These are phyloP conservation scores for Papilio xuthus DNA, from an alignment of 1,140 invertebrate genomes.

Conservation along the genomic window DNA sequence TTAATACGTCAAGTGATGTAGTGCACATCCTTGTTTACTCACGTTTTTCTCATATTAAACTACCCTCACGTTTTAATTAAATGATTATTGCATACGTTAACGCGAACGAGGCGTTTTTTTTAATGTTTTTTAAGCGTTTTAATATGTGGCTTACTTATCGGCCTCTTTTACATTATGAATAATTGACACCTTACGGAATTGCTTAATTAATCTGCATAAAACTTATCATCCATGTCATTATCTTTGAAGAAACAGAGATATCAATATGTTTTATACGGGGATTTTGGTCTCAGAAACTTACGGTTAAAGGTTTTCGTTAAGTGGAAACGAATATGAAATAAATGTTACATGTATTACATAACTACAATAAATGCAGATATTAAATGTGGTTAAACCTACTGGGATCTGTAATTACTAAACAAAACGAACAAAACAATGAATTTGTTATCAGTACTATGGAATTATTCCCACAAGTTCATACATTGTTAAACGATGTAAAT, in stretches of 20 bases:
- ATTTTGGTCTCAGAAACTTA: no score
- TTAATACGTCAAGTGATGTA: constrained; percentile 60
- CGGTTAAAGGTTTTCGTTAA: not conserved
- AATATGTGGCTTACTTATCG: not conserved
- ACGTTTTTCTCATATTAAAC: constrained; percentile 34
- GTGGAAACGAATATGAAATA: not conserved
- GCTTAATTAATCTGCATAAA: not conserved
- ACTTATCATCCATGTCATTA: no score
- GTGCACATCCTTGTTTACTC: constrained; percentile 52
- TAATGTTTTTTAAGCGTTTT: not conserved
- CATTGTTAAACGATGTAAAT: constrained; percentile 34
- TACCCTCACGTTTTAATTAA: constrained; percentile 39
- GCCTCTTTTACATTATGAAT: not conserved
- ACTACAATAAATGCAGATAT: not conserved
- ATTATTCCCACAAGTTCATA: constrained; percentile 31
- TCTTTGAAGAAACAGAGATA: no score
- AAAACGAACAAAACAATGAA: constrained; percentile 29
- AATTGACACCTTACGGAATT: not conserved
- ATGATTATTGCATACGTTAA: constrained; percentile 43
- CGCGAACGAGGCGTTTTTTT: constrained; percentile 37
- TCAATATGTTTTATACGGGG: no score
- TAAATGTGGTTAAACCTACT: not conserved
- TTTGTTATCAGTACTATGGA: constrained; percentile 1
- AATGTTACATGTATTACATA: not conserved
- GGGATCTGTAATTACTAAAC: constrained; percentile 14